phyloP scores from a whole-genome alignment of 2,113 vertebrate species.

The Polyodon spathula region DNA sequence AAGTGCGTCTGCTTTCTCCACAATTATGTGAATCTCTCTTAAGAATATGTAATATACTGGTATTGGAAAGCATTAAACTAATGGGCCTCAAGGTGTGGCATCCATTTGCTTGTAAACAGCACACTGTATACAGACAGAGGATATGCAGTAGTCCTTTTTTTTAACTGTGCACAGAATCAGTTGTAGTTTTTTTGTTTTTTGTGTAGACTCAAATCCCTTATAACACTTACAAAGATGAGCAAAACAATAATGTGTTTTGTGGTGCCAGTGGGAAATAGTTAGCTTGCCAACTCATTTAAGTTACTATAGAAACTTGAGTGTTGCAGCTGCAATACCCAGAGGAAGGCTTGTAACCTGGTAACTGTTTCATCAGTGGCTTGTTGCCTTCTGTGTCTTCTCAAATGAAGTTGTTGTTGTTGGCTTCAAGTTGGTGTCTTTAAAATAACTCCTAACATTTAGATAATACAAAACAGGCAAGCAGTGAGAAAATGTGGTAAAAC shows the following conservation, averaged over 20 bases:
- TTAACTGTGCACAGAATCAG: too few relatives aligned
- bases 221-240: background rate
- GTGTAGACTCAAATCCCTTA: background rate
- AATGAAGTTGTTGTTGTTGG: too few relatives aligned
- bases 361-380: background rate
- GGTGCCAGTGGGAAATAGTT: constrained; percentile 22
- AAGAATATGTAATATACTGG: too few relatives aligned
- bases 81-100: background rate
- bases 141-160: background rate
- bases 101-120: background rate
- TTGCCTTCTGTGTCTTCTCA: background rate
- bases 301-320: constrained; percentile 33
- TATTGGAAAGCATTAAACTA: too few relatives aligned
- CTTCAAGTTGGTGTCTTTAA: too few relatives aligned
- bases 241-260: background rate
- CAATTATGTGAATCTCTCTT: too few relatives aligned
- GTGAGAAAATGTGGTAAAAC: too few relatives aligned
- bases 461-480: too few relatives aligned
- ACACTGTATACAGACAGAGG: background rate
- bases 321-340: constrained; percentile 18
- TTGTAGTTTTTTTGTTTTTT: too few relatives aligned
- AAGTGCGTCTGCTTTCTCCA: too few relatives aligned
- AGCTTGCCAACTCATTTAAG: constrained; percentile 24
- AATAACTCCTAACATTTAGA: too few relatives aligned
- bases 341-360: background rate